phyloP scores from a whole-genome alignment of 2,888 invertebrate species.

The Synergus gifuensis region DNA sequence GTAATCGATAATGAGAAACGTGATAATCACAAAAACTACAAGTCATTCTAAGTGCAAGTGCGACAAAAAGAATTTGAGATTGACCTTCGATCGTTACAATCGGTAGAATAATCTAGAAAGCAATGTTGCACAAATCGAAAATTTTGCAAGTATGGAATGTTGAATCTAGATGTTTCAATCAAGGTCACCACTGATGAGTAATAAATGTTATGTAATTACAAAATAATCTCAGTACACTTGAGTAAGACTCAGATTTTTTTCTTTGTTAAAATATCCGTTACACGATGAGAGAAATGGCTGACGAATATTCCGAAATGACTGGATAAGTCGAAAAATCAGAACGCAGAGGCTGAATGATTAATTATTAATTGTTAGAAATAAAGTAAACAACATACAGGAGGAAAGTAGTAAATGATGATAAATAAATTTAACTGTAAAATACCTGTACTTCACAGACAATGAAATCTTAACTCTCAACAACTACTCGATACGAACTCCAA shows the following conservation, averaged over 20 bases:
- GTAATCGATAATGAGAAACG: constrained; percentile 5
- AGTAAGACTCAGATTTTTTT: not conserved
- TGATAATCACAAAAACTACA: constrained; percentile 9
- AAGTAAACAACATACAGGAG: not conserved
- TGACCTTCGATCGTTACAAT: constrained; percentile 1
- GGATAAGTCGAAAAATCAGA: not conserved
- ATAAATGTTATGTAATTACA: constrained; percentile 12
- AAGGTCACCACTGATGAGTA: not conserved
- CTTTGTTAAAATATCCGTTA: constrained; percentile 35
- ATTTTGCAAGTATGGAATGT: not conserved
- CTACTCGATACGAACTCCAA: not conserved
- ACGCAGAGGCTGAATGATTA: not conserved
- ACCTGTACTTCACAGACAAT: not conserved
- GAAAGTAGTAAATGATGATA: not conserved
- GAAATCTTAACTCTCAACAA: not conserved
- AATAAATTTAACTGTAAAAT: not conserved
- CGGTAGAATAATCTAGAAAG: constrained; percentile 8
- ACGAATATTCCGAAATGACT: not conserved
- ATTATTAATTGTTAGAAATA: not conserved
- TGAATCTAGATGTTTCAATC: not conserved
- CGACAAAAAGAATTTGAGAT: not conserved
- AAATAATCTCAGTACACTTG: not conserved
- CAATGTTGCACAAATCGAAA: not conserved
- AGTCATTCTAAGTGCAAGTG: not conserved
- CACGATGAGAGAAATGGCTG: constrained; percentile 7